These are phyloP conservation scores for Papilio dardanus DNA, from an alignment of 1,140 invertebrate species.

Conservation along the genomic window DNA sequence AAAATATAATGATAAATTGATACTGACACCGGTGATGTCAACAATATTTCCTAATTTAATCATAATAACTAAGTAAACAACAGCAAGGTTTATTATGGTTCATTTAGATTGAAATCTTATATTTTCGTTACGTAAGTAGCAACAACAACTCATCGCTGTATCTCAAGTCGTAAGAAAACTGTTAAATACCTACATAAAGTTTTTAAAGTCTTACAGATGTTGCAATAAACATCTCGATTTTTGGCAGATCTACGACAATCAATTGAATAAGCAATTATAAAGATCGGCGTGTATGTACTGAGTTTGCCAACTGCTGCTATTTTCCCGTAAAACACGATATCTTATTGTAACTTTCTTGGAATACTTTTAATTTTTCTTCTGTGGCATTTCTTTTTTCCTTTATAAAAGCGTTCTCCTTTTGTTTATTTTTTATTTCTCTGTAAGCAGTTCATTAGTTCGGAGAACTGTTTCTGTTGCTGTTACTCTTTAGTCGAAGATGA, in stretches of 20 bases:
- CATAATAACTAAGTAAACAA: no score
- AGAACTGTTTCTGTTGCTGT: no score
- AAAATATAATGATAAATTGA: no score
- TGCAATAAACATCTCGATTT: neutral
- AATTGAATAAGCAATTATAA: neutral
- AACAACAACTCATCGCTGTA: neutral
- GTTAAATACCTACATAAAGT: neutral
- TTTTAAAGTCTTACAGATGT: neutral
- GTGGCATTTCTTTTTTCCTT: neutral
- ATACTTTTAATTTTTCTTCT: neutral
- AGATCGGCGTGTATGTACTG: neutral
- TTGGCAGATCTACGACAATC: constrained; percentile 13
- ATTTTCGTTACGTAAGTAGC: neutral
- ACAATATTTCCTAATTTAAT: no score
- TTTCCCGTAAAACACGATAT: neutral
- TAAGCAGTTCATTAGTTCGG: neutral
- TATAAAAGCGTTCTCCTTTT: neutral
- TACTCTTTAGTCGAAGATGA: no score
- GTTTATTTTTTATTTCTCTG: neutral
- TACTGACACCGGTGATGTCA: no score
- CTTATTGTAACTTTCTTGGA: neutral
- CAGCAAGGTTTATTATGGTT: no score
- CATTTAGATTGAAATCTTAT: neutral
- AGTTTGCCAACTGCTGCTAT: neutral
- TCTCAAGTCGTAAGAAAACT: neutral